Evolutionary conservation across 2,113 vertebrate genomes (phyloP), one percentile per base, ranked within the genome.

Genomic region (Microcebus griseorufus): DNA sequence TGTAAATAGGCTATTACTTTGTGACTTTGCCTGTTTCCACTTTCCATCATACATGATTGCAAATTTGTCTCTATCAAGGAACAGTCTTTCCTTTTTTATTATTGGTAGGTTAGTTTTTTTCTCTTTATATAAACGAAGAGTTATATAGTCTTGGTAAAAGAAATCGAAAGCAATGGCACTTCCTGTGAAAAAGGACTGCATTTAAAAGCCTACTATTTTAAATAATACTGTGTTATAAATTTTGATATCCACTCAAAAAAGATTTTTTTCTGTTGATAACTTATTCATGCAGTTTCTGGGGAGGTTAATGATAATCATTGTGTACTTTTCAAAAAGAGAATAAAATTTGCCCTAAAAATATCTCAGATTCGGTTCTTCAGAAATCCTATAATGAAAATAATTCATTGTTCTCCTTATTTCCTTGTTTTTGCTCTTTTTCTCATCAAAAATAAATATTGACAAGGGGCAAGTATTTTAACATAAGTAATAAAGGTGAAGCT

Each of bases 1-100:
- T 98, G 97, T 97, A 98, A 98, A 98, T 98, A 97, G 90, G 51
- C 81, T 69, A 94, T 97, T 96, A 96, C 96, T 98, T 98, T 98
- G 97, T 98, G 88, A 92, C 95, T 97, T 98, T 97, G 85, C 80
- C 60, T 98, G 93, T 98, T 98, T 98, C 85, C 60, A 94, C 95
- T 98, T 97, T 98, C 78, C 45, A 97, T 93, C 95, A 97, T 83
- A 95, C 39, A 96, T 91, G 94, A 98, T 95, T 98, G 72, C 87
- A 96, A 98, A 97, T 98, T 98, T 98, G 92, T 97, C 98, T 98
- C 83, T 93, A 81, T n/a, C 88, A 97, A 98, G 94, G 95, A 98
- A 98, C 95, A 97, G 67, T 42, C 84, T 95, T 97, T 95, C 94
- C 93, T 95, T 98, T 95, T 88, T 93, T 92, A 92, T 95, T 95